Percentiles rank a stretch among this genome's conserved stretches.
These are phyloP conservation scores for Berghia stephanieae DNA, from an alignment of 1,140 invertebrate species.

Conservation along the genomic window DNA sequence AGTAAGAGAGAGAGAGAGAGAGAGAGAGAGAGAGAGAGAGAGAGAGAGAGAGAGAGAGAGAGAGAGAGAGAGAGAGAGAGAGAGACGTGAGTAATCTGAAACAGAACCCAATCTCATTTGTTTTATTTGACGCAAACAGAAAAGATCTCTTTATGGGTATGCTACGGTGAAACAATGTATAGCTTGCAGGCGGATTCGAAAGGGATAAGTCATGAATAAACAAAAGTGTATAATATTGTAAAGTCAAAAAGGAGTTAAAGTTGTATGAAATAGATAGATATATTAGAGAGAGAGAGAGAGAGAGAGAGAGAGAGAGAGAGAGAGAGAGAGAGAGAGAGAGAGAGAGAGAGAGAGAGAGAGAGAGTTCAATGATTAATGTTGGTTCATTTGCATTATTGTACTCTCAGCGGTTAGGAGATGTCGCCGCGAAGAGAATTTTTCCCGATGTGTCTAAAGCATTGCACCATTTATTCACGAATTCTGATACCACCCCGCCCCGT, in stretches of 20 bases:
- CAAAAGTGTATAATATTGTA: not conserved
- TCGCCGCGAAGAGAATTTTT: not conserved
- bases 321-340: not conserved
- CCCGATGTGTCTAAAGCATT: not conserved
- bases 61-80: not conserved
- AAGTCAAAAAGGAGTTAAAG: not conserved
- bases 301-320: not conserved
- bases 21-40: constrained; percentile 24
- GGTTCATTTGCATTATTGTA: too few relatives aligned
- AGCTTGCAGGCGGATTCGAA: too few relatives aligned
- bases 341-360: not conserved
- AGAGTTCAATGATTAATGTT: not conserved
- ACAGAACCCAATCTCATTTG: not conserved
- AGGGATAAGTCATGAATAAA: not conserved
- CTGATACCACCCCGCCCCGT: not conserved
- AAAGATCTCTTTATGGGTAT: not conserved
- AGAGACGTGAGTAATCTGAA: not conserved
- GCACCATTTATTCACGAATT: not conserved
- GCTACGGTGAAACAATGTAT: not conserved
- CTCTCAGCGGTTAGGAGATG: too few relatives aligned
- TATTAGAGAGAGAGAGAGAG: too few relatives aligned
- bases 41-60: constrained; percentile 14
- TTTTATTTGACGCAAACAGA: not conserved
- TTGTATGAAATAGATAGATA: too few relatives aligned
- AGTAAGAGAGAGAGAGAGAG: constrained; percentile 13